phyloP scores from a whole-genome alignment of 2,888 invertebrate genomes.

The Lamellibrachia columna region DNA sequence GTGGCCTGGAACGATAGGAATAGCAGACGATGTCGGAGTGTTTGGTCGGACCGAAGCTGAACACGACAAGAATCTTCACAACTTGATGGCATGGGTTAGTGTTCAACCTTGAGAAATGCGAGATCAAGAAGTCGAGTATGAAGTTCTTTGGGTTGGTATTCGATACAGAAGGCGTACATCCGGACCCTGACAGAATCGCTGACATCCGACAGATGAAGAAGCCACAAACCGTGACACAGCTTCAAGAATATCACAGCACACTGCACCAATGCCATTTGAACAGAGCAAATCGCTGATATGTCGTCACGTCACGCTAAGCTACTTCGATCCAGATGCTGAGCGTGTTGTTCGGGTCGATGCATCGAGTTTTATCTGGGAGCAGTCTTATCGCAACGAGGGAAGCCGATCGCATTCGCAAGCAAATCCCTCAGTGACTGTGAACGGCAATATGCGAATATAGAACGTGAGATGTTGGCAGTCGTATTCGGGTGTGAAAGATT shows the following conservation, averaged over 20 bases:
- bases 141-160: conserved; percentile 18
- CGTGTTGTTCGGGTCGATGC: neutral
- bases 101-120: neutral
- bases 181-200: too few species aligned
- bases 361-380: neutral
- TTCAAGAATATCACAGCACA: neutral
- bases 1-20: conserved; percentile 1
- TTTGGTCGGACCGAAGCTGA: neutral
- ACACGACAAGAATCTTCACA: neutral
- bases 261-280: too few species aligned
- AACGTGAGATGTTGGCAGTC: conserved; percentile 7
- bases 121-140: neutral
- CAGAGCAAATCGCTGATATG: too few species aligned
- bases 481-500: conserved; percentile 13
- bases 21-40: conserved; percentile 1
- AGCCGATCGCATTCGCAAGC: conserved; percentile 1
- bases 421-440: neutral
- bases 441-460: neutral
- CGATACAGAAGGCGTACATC: neutral
- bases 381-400: neutral
- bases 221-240: neutral
- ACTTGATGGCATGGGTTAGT: neutral
- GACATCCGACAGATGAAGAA: too few species aligned
- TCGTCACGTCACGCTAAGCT: too few species aligned
- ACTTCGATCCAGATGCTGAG: too few species aligned